Evolutionary conservation across 2,888 invertebrate genomes (phyloP).

Genomic region (Podabrus alpinus): DNA sequence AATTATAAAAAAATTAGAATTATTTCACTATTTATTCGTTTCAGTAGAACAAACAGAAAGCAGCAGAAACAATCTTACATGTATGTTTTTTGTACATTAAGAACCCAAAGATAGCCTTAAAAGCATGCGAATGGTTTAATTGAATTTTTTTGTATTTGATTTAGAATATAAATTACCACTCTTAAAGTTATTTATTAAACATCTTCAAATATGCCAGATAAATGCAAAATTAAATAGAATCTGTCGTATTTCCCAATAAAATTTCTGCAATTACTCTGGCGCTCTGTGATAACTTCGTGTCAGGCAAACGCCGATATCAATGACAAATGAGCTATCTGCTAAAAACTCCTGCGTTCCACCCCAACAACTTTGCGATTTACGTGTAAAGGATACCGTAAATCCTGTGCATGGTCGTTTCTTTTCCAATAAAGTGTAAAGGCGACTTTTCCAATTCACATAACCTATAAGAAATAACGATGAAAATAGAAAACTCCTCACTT

Average conservation of each 20-base stretch:
- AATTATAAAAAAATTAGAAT: background rate
- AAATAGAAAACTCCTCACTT: slow-evolving; percentile 30
- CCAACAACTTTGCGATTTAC: slow-evolving; percentile 52
- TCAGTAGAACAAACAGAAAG: no score
- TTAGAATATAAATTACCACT: background rate
- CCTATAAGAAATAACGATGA: slow-evolving; percentile 28
- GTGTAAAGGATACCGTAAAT: slow-evolving; percentile 51
- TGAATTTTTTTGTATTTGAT: background rate
- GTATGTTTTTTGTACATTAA: no score
- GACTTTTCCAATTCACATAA: slow-evolving; percentile 32
- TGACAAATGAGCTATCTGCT: slow-evolving; percentile 53
- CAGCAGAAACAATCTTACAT: no score
- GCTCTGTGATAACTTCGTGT: slow-evolving; percentile 44
- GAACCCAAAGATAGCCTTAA: background rate
- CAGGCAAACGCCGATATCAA: slow-evolving; percentile 47
- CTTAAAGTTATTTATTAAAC: background rate
- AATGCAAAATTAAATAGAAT: slow-evolving; percentile 27
- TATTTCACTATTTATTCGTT: no score
- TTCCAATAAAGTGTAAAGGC: slow-evolving; percentile 49
- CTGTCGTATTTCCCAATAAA: slow-evolving; percentile 36
- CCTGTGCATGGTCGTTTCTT: slow-evolving; percentile 46
- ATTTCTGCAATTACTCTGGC: slow-evolving; percentile 45
- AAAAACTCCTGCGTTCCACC: slow-evolving; percentile 51
- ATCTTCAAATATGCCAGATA: slow-evolving; percentile 10
- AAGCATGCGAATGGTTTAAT: background rate